Evolutionary conservation across 2,113 vertebrate species (phyloP).

Genomic region (Sapajus apella): DNA sequence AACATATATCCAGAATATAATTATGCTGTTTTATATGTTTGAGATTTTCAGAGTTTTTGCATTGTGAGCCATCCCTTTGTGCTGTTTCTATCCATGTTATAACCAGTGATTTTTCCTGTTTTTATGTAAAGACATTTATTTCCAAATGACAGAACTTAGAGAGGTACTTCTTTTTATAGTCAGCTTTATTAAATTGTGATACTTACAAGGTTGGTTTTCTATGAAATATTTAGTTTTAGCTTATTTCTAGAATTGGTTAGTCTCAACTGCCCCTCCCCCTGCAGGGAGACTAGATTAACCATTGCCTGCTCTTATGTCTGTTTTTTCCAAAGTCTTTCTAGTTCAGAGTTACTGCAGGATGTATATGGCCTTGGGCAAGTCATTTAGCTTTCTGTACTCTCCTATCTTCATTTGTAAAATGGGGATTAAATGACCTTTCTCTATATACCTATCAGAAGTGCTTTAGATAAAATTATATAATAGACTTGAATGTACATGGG

Average conservation of each 20-base stretch:
- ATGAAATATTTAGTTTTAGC: not conserved
- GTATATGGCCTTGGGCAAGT: conserved; percentile 1
- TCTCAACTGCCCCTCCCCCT: not conserved
- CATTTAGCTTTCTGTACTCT: conserved; percentile 30
- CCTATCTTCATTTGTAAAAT: conserved; percentile 34
- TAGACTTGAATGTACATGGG: not conserved
- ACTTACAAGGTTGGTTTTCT: not conserved
- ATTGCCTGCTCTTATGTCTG: not conserved
- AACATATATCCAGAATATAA: not conserved
- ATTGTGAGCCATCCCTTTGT: not conserved
- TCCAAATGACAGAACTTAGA: not conserved
- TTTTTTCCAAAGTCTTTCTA: not conserved
- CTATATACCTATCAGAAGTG: not conserved
- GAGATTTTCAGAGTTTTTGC: conserved; percentile 5
- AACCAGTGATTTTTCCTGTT: not conserved
- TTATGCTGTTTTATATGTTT: not conserved
- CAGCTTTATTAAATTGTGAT: conserved; percentile 9
- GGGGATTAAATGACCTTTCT: conserved; percentile 43
- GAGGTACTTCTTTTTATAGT: not conserved
- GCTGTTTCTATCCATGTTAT: not conserved
- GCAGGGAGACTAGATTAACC: not conserved
- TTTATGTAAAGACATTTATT: conserved; percentile 30
- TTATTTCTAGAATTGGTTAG: not conserved
- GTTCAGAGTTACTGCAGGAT: not conserved
- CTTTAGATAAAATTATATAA: conserved; percentile 50